phyloP scores from a whole-genome alignment of 2,888 invertebrate species.

The Elysia crispata region DNA sequence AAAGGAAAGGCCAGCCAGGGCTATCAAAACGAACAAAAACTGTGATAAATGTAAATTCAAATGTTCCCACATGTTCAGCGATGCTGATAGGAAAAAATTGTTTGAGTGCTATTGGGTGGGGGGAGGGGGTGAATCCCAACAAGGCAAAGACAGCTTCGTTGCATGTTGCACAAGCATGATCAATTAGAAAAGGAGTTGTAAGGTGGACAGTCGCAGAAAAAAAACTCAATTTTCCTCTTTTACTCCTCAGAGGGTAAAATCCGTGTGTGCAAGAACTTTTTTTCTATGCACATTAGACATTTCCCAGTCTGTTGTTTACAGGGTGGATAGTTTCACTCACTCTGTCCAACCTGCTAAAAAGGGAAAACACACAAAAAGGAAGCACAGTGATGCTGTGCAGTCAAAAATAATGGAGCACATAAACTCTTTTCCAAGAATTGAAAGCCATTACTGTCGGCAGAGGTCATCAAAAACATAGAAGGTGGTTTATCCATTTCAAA shows the following conservation, averaged over 20 bases:
- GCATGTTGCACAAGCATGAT: slow-evolving; percentile 19
- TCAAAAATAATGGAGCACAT: neutral
- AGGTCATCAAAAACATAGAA: neutral
- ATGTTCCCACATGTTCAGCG: slow-evolving; percentile 30
- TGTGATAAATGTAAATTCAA: slow-evolving; percentile 43
- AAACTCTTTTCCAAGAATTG: slow-evolving; percentile 31
- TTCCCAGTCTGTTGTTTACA: slow-evolving; percentile 42
- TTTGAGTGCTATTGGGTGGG: slow-evolving; percentile 41
- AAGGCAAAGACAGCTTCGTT: slow-evolving; percentile 42
- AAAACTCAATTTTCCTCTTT: slow-evolving; percentile 17
- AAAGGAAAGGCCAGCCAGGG: slow-evolving; percentile 25
- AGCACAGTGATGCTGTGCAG: too few species aligned
- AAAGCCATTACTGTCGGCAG: slow-evolving; percentile 38
- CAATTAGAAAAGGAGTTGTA: neutral
- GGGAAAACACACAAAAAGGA: too few species aligned
- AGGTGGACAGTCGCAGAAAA: neutral
- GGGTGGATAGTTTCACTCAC: neutral
- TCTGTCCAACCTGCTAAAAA: too few species aligned
- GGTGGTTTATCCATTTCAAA: too few species aligned
- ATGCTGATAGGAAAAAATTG: slow-evolving; percentile 19
- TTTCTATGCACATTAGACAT: slow-evolving; percentile 44
- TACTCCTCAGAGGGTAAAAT: slow-evolving; percentile 6
- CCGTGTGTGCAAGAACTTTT: slow-evolving; percentile 45
- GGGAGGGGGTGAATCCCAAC: slow-evolving; percentile 17
- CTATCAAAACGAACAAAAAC: slow-evolving; percentile 31